phyloP scores from a whole-genome alignment of 2,888 invertebrate species.

The Apamea epomidion region DNA sequence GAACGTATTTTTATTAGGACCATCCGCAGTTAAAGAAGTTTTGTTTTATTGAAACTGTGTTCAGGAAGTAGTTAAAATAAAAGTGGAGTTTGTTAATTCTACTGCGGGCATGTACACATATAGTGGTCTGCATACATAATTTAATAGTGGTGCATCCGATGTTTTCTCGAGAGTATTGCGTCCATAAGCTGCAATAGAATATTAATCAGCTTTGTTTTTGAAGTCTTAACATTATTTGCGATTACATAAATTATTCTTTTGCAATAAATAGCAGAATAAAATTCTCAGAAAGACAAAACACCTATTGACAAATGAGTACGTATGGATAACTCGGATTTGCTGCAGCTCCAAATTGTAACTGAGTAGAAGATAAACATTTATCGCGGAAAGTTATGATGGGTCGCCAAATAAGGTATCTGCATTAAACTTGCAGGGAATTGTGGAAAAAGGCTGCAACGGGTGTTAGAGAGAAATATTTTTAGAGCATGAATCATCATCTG shows the following conservation, averaged over 20 bases:
- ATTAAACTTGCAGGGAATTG: neutral
- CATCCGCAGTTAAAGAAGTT: neutral
- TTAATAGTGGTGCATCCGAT: too few relatives aligned
- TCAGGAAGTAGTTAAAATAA: neutral
- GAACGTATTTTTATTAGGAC: neutral
- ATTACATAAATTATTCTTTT: neutral
- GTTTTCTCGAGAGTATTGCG: neutral
- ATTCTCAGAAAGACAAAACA: neutral
- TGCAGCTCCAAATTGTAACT: neutral
- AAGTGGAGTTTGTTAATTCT: neutral
- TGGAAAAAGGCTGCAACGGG: neutral
- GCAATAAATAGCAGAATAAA: neutral
- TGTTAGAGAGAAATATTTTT: neutral
- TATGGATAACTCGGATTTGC: neutral
- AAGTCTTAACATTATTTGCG: neutral
- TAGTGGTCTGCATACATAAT: neutral
- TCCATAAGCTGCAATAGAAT: neutral
- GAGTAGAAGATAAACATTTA: neutral
- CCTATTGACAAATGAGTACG: neutral
- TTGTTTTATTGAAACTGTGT: slow-evolving; percentile 18
- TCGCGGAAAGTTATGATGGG: neutral
- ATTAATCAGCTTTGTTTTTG: neutral
- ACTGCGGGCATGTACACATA: neutral
- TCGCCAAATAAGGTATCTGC: neutral
- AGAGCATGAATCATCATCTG: neutral